Base-by-base conservation (phyloP, 2,113 vertebrate species). In the Percina caprodes region DNA sequence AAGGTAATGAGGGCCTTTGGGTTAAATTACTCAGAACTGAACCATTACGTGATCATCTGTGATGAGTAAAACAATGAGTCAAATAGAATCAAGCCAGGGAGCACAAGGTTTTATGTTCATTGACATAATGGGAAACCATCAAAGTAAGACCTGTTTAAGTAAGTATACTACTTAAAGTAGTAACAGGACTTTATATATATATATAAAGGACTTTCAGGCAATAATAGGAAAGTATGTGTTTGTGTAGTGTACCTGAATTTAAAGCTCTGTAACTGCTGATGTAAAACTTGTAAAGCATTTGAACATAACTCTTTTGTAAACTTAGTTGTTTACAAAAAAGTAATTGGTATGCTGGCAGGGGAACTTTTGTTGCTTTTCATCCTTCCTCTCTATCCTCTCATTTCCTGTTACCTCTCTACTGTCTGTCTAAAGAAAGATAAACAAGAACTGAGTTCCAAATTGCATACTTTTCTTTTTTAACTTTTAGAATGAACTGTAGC, bases 21-120 rank as follows among this genome's bases (percentile, higher is more conserved):
- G 77, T 93, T 88, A 87, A 92, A 91, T 82, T 81, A 82, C 86
- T 79, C 73, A 82, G 87, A 88, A 86, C 69, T 5, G 5, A 86
- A 82, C 62, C 68, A 80, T 83, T 83, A 89, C 80, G 65, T 69
- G 78, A 90, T 86, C 83, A 72, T 88, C 74, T 56, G 30, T 82
- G 85, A 91, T 87, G 91, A 87, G 71, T 61, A 74, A 76, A 74
- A 90, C 0, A 70, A 77, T 92, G 86, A 90, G 59, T 68, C 69
- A 86, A 88, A 92, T 86, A 83, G 55, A 80, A 91, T 91, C 85
- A 83, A 74, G 68, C 61, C 70, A 35, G 83, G n/a, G 62, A 80
- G 82, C 84, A 84, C 35, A 60, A 85, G 46, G 52, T 89, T 86
- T 89, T 83, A 69, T 91, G 79, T 79, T 86, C 82, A 68, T 42